A percentile compares a stretch with the other conserved stretches of the same genome.
These are phyloP conservation scores for Cyanocitta stelleri DNA, from an alignment of 2,113 vertebrate genomes.

Conservation along the genomic window DNA sequence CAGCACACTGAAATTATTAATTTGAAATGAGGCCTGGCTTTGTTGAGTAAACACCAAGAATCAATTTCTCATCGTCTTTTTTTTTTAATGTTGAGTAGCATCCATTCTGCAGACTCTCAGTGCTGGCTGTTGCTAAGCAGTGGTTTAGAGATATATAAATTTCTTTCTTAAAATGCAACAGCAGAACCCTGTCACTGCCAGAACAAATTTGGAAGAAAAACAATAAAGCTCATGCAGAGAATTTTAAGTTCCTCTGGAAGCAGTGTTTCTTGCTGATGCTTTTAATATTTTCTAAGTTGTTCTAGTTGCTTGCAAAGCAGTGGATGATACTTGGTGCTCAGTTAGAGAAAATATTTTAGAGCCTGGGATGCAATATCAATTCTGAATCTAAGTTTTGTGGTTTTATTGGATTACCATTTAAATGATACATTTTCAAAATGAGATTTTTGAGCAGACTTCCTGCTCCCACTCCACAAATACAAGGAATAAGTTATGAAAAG, in stretches of 20 bases:
- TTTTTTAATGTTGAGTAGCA: neutral
- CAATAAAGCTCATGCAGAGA: neutral
- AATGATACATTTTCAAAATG: neutral
- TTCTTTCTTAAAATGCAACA: neutral
- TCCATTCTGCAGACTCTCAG: neutral
- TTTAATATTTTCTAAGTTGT: neutral
- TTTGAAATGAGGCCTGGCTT: neutral
- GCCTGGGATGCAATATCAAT: neutral
- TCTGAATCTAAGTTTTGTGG: neutral
- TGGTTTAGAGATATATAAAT: neutral
- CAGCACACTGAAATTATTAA: neutral
- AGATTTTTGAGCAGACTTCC: neutral
- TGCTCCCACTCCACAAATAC: neutral
- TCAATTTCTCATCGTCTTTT: neutral
- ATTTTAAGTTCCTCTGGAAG: neutral
- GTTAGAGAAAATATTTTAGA: neutral
- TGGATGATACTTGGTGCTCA: neutral
- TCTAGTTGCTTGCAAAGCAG: neutral
- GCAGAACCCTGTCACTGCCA: neutral
- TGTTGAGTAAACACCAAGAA: neutral
- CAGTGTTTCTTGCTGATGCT: neutral
- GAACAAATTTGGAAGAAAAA: neutral
- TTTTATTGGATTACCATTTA: neutral
- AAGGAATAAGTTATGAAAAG: neutral
- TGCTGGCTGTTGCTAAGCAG: neutral